Evolutionary conservation across 2,888 invertebrate genomes (phyloP).

Genomic region (Tetrapedia diversipes): DNA sequence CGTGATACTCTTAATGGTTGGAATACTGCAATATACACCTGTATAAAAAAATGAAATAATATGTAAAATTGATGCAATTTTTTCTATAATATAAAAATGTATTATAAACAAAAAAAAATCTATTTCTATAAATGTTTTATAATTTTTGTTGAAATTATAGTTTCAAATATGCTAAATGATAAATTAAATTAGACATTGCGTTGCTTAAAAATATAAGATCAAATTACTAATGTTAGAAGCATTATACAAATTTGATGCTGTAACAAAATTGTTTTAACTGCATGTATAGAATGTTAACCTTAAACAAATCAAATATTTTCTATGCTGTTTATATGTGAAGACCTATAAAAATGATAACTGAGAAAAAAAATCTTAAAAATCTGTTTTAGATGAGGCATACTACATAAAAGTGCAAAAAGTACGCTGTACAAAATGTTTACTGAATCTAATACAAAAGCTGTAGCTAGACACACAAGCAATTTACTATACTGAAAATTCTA

Average conservation of each 20-base stretch:
- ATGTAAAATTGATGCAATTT: conserved; percentile 44
- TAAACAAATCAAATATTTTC: too few relatives aligned
- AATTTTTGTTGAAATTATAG: neutral
- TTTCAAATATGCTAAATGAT: too few relatives aligned
- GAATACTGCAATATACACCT: conserved; percentile 92
- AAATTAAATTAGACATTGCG: too few relatives aligned
- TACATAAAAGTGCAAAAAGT: conserved; percentile 41
- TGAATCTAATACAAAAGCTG: conserved; percentile 42
- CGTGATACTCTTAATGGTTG: conserved; percentile 92
- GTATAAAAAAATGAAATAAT: conserved; percentile 72
- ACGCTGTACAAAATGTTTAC: conserved; percentile 21
- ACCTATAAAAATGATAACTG: too few relatives aligned
- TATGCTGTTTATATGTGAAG: too few relatives aligned
- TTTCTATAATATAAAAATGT: conserved; percentile 7
- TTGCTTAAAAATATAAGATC: conserved; percentile 20
- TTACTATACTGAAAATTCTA: conserved; percentile 42
- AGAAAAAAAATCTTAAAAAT: too few relatives aligned
- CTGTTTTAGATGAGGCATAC: too few relatives aligned
- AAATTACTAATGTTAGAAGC: conserved; percentile 23
- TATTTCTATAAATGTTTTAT: neutral
- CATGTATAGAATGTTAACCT: too few relatives aligned
- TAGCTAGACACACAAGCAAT: conserved; percentile 58
- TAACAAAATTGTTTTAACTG: conserved; percentile 8
- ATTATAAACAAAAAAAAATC: conserved; percentile 9
- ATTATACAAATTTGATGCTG: conserved; percentile 7